Percentiles rank a stretch among this genome's conserved stretches.
Conservation (phyloP, 2,888 invertebrate genomes). For the Diarsia rubi region DNA sequence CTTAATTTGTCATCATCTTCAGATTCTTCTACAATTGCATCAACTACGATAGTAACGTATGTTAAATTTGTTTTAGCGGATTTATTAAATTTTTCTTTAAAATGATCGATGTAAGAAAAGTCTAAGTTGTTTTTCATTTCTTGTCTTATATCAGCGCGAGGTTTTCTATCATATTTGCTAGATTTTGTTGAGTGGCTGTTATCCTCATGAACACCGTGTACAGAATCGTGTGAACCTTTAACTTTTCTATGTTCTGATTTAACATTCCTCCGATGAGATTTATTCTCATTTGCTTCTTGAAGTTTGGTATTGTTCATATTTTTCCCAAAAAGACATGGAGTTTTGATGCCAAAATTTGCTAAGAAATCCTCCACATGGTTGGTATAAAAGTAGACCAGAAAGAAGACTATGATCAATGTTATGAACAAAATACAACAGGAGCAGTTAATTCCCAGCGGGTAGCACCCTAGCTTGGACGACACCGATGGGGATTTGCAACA, state of each 20-base stretch:
- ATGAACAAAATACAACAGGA: constrained; percentile 62
- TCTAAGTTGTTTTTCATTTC: constrained; percentile 39
- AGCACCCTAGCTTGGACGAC: constrained; percentile 30
- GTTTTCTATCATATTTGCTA: not conserved
- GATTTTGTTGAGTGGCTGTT: not conserved
- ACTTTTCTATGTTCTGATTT: not conserved
- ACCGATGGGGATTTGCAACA: constrained; percentile 52
- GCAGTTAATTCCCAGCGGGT: constrained; percentile 28
- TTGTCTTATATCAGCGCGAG: not conserved
- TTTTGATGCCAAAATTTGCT: constrained; percentile 50
- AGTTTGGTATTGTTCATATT: not conserved
- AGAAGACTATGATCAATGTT: constrained; percentile 54
- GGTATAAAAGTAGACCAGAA: constrained; percentile 65
- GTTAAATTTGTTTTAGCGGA: not conserved
- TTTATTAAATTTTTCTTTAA: constrained; percentile 13
- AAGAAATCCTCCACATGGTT: constrained; percentile 68
- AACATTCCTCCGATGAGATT: not conserved
- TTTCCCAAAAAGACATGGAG: constrained; percentile 61
- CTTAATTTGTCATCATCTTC: not conserved
- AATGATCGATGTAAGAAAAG: constrained; percentile 15
- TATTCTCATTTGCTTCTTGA: not conserved
- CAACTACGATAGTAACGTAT: constrained; percentile 20
- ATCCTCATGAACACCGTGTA: not conserved
- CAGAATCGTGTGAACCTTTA: not conserved
- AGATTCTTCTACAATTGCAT: constrained; percentile 23